Evolutionary conservation across 2,113 vertebrate genomes (phyloP), one percentile per base, ranked within the genome.

Genomic region (Chionomys nivalis): DNA sequence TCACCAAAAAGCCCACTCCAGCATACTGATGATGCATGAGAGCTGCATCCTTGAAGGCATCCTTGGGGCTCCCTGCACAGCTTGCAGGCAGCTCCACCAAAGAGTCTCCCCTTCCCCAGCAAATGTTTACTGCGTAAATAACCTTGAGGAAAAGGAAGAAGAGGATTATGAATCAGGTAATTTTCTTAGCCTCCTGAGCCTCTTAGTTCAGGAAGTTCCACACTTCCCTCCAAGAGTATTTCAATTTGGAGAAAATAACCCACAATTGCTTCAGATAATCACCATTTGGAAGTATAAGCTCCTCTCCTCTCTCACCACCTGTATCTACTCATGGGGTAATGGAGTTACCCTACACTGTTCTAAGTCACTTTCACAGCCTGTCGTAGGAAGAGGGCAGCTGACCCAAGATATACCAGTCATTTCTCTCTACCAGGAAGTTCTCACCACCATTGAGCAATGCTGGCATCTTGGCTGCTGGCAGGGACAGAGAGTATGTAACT

Each of bases 281-380:
- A 49, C 39, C 26, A 14, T 1, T 33, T 94, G 89, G 12, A 81
- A 44, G 63, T 42, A 14, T 4, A 8, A 63, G 14, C 28, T 7
- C 49, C 39, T 77, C 66, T 1, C 31, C 47, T 91, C 55, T 87
- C 21, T 82, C 63, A n/a, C 1, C 11, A 63, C 42, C 13, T 63
- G 19, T 49, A 24, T 26, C 26, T 28, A 12, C 31, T 33, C 49
- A 5, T 7, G 33, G 83, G 66, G 7, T 61, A 36, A 0, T 31
- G 23, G 1, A 1, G 19, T 36, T 55, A 33, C 9, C 47, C 31
- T n/a, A 7, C 0, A 11, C 7, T 21, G 31, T 47, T n/a, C 19
- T 66, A 55, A 24, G 19, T 36, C 28, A 17, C 65, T 17, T 16
- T 6, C 9, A 5, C 17, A 23, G 49, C 19, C 33, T 33, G 24